A percentile compares a stretch with the other conserved stretches of the same genome.
These are phyloP conservation scores for Elymnias hypermnestra DNA, from an alignment of 1,140 invertebrate genomes.

Conservation along the genomic window DNA sequence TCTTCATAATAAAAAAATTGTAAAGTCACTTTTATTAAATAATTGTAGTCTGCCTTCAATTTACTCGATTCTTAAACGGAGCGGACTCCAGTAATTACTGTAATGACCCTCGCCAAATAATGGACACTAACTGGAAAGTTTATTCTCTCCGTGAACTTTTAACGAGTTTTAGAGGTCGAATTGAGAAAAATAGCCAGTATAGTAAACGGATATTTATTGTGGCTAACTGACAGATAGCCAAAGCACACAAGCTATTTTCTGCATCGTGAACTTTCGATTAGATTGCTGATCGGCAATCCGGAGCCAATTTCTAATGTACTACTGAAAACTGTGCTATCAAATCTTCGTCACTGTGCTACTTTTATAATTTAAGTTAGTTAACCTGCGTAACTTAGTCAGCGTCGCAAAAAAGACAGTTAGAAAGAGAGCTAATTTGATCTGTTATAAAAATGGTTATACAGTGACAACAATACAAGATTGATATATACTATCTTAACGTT, in stretches of 20 bases:
- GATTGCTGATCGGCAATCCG: neutral
- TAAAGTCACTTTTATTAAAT: no score
- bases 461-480: no score
- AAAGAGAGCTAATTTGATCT: no score
- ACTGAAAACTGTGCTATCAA: no score
- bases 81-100: slow-evolving; percentile 17
- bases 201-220: slow-evolving; percentile 18
- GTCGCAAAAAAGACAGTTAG: no score
- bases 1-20: no score
- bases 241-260: slow-evolving; percentile 6
- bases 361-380: no score
- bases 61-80: slow-evolving; percentile 5
- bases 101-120: slow-evolving; percentile 24
- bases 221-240: slow-evolving; percentile 7
- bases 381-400: no score
- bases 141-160: slow-evolving; percentile 26
- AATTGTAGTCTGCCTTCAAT: no score
- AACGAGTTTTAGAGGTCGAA: slow-evolving; percentile 30
- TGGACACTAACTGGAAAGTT: slow-evolving; percentile 29
- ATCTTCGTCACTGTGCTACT: no score
- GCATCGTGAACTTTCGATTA: slow-evolving; percentile 7
- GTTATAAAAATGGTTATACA: no score
- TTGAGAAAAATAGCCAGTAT: slow-evolving; percentile 26
- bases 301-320: slow-evolving; percentile 4
- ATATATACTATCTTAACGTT: no score